phyloP scores from a whole-genome alignment of 2,797 vertebrate genomes.

The Cephalopachus bancanus region DNA sequence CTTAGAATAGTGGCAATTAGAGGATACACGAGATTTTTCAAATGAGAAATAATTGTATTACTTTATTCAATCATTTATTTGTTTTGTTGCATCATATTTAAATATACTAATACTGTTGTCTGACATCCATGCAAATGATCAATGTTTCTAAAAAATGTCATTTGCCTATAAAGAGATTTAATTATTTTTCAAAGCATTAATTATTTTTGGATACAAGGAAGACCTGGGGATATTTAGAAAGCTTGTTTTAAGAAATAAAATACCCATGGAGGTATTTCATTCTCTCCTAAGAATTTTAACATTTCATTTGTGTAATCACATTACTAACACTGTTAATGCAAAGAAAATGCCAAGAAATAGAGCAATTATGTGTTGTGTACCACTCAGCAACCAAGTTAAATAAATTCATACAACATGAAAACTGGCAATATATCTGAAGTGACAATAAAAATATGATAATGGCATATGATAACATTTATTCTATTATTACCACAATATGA shows the following conservation, averaged over 20 bases:
- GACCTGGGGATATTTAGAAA: neutral
- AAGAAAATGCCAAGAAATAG: constrained; percentile 10
- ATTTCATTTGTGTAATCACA: neutral
- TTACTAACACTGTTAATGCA: neutral
- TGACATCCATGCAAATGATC: neutral
- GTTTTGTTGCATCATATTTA: neutral
- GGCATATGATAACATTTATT: neutral
- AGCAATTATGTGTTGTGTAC: neutral
- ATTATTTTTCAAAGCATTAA: constrained; percentile 64
- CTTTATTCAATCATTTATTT: neutral
- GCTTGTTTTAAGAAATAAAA: constrained; percentile 54
- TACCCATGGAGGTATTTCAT: neutral
- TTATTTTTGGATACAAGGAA: constrained; percentile 10
- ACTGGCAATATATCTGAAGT: neutral
- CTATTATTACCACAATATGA: neutral
- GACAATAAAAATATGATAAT: too few species aligned
- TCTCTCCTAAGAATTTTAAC: neutral
- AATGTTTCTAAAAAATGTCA: neutral
- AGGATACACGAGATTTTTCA: neutral
- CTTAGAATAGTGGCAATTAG: neutral
- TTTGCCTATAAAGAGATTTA: constrained; percentile 50
- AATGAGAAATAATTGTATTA: neutral
- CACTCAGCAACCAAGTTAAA: neutral
- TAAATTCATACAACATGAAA: neutral
- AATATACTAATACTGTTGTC: neutral